phyloP scores from a whole-genome alignment of 2,888 invertebrate species.

The Amblyteles armatorius region DNA sequence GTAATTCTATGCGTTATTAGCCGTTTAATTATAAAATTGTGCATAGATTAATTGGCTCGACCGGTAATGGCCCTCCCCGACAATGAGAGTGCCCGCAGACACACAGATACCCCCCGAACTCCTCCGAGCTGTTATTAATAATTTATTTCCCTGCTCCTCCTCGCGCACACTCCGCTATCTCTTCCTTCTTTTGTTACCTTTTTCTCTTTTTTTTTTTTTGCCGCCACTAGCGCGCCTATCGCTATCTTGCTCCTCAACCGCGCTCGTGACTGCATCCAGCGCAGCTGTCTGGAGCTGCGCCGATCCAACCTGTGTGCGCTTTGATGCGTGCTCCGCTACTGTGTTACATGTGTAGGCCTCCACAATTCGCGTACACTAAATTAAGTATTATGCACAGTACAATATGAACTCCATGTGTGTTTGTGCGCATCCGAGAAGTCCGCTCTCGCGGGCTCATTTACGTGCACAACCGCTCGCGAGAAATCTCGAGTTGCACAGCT shows the following conservation, averaged over 20 bases:
- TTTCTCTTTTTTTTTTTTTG: slow-evolving; percentile 70
- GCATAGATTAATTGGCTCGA: slow-evolving; percentile 84
- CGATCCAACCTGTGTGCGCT: slow-evolving; percentile 41
- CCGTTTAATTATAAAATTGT: slow-evolving; percentile 84
- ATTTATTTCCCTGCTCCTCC: slow-evolving; percentile 77
- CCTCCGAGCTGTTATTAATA: slow-evolving; percentile 76
- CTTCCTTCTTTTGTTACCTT: slow-evolving; percentile 70
- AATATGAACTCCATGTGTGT: slow-evolving; percentile 22
- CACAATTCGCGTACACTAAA: slow-evolving; percentile 46
- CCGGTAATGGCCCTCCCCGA: slow-evolving; percentile 80
- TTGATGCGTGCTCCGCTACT: slow-evolving; percentile 55
- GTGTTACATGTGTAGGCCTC: slow-evolving; percentile 53
- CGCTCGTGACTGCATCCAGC: slow-evolving; percentile 7
- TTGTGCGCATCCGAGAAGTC: slow-evolving; percentile 32
- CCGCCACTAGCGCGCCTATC: slow-evolving; percentile 42
- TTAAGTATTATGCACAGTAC: slow-evolving; percentile 54
- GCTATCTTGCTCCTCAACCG: slow-evolving; percentile 10
- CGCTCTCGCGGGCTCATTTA: slow-evolving; percentile 1
- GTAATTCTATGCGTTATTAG: slow-evolving; percentile 84
- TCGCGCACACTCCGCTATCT: slow-evolving; percentile 66
- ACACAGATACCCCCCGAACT: slow-evolving; percentile 40
- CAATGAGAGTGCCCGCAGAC: slow-evolving; percentile 76
- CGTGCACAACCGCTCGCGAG: slow-evolving; percentile 34
- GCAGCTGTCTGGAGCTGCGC: slow-evolving; percentile 35
- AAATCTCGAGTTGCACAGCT: slow-evolving; percentile 50